Conservation (phyloP, 2,113 vertebrate species). For the Psittacara wagleri region DNA sequence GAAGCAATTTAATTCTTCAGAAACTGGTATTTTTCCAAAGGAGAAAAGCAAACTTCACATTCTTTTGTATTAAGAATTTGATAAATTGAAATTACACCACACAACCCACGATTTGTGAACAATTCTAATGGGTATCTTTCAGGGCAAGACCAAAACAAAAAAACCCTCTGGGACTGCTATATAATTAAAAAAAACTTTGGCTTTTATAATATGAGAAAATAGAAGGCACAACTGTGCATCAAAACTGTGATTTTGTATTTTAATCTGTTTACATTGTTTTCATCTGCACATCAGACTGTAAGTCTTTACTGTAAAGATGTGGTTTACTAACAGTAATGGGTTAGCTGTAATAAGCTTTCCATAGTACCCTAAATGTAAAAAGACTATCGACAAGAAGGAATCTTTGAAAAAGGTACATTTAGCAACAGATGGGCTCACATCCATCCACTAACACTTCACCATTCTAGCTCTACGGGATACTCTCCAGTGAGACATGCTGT, state of each 20-base stretch:
- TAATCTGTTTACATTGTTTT: conserved; percentile 9
- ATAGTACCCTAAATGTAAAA: not conserved
- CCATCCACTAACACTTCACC: conserved; percentile 75
- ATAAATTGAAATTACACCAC: conserved; percentile 4
- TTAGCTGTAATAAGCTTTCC: not conserved
- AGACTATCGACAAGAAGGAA: not conserved
- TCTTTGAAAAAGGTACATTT: conserved; percentile 26
- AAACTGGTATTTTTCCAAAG: not conserved
- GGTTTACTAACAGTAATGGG: conserved; percentile 28
- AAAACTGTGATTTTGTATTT: conserved; percentile 7
- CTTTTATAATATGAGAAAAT: conserved; percentile 11
- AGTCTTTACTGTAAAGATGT: not conserved
- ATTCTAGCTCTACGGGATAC: conserved; percentile 93
- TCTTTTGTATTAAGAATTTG: not conserved
- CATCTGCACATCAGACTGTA: not conserved
- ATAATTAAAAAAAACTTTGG: conserved; percentile 47
- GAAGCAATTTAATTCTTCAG: not conserved
- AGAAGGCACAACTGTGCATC: conserved; percentile 38
- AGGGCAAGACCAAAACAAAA: not conserved
- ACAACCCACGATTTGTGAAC: not conserved
- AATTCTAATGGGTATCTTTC: not conserved
- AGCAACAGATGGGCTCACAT: not conserved
- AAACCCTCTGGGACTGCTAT: not conserved
- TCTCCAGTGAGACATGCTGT: conserved; percentile 94
- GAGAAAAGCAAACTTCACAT: not conserved